Percentiles rank a stretch among this genome's conserved stretches.
These are phyloP conservation scores for Holocentrus rufus DNA, from an alignment of 2,797 vertebrate species.

Conservation along the genomic window DNA sequence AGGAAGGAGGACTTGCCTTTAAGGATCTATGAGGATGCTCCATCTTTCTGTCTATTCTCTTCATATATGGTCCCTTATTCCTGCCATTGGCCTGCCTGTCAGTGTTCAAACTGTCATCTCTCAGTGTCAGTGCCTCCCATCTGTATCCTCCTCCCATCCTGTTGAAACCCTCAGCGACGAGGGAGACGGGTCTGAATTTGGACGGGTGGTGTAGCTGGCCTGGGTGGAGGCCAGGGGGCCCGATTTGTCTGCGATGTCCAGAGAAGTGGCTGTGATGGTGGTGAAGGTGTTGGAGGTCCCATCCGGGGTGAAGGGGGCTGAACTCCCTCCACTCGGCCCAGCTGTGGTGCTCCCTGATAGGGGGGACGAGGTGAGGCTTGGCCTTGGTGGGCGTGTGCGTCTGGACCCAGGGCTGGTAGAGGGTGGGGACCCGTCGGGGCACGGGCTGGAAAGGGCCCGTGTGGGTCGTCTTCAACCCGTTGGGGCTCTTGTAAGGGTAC, in stretches of 20 bases:
- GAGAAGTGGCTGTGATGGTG: slow-evolving; percentile 43
- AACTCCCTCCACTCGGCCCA: slow-evolving; percentile 69
- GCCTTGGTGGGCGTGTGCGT: slow-evolving; percentile 46
- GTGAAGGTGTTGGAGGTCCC: slow-evolving; percentile 56
- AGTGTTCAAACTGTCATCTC: slow-evolving; percentile 35
- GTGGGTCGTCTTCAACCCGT: slow-evolving; percentile 56
- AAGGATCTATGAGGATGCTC: slow-evolving; percentile 34
- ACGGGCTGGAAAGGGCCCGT: slow-evolving; percentile 61
- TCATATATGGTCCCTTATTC: slow-evolving; percentile 55
- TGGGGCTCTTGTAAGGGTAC: slow-evolving; percentile 75
- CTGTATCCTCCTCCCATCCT: slow-evolving; percentile 27
- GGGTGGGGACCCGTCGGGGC: slow-evolving; percentile 55
- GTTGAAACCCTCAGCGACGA: slow-evolving; percentile 37
- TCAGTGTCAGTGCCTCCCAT: slow-evolving; percentile 59
- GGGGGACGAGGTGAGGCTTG: slow-evolving; percentile 60
- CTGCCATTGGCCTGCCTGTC: slow-evolving; percentile 47
- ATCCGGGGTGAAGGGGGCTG: slow-evolving; percentile 46
- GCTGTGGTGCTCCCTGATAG: slow-evolving; percentile 63
- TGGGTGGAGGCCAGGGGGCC: slow-evolving; percentile 24
- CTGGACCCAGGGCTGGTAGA: slow-evolving; percentile 76
- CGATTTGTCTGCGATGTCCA: slow-evolving; percentile 10
- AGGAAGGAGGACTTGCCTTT: slow-evolving; percentile 31
- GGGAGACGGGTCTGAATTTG: slow-evolving; percentile 39
- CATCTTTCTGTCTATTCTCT: slow-evolving; percentile 51
- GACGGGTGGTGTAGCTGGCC: slow-evolving; percentile 39